These are phyloP conservation scores for Sussaba pulchella DNA, from an alignment of 2,888 invertebrate genomes.

Conservation along the genomic window DNA sequence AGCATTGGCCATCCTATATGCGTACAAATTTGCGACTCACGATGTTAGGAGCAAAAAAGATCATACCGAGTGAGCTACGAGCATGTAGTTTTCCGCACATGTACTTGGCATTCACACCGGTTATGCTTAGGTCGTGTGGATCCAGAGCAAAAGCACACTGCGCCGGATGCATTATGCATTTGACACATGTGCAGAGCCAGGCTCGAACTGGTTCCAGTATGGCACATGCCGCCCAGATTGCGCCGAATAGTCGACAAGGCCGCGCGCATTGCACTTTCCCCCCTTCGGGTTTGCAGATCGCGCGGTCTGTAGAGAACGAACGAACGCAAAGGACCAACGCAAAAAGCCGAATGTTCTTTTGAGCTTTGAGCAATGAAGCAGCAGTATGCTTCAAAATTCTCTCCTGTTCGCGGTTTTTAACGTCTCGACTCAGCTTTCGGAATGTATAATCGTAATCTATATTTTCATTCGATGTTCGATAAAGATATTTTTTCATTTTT, in stretches of 20 bases:
- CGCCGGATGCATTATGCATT: constrained; percentile 73
- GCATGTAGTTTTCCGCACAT: constrained; percentile 25
- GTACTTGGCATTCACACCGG: constrained; percentile 54
- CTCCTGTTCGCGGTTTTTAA: too few relatives aligned
- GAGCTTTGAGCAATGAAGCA: background rate
- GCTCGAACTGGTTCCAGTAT: constrained; percentile 19
- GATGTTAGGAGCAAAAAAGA: background rate
- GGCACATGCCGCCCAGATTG: constrained; percentile 50
- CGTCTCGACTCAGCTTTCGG: too few relatives aligned
- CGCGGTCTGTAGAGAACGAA: background rate
- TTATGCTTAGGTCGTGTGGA: constrained; percentile 33
- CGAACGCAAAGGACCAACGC: constrained; percentile 27
- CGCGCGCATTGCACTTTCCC: constrained; percentile 25
- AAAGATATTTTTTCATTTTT: background rate
- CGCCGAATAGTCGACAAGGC: constrained; percentile 45
- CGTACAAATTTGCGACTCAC: background rate
- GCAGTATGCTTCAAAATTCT: too few relatives aligned
- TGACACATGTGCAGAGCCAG: constrained; percentile 70
- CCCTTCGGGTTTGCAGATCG: constrained; percentile 5
- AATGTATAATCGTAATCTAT: too few relatives aligned
- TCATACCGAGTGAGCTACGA: background rate
- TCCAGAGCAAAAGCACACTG: constrained; percentile 19
- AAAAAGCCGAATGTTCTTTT: constrained; percentile 7
- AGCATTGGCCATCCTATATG: background rate
- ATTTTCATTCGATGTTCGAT: too few relatives aligned